phyloP scores from a whole-genome alignment of 2,888 invertebrate genomes.

The Dasypolia templi region DNA sequence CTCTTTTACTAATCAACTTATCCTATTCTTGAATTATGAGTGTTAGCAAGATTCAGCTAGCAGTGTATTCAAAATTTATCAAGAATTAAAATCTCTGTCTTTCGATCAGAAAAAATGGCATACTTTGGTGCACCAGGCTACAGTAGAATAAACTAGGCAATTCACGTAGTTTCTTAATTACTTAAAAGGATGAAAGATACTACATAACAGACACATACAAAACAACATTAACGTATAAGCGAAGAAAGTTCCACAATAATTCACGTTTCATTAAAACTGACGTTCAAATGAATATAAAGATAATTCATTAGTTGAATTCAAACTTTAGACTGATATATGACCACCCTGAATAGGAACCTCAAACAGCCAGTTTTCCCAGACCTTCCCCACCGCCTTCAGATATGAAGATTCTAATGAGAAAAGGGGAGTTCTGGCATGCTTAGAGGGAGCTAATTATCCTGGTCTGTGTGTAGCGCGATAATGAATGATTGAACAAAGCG shows the following conservation, averaged over 20 bases:
- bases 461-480: constrained; percentile 77
- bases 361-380: constrained; percentile 70
- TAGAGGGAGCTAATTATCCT: constrained; percentile 78
- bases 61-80: not conserved
- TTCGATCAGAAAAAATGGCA: not conserved
- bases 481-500: constrained; percentile 89
- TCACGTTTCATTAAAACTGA: constrained; percentile 84
- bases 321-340: constrained; percentile 86
- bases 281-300: constrained; percentile 82
- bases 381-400: constrained; percentile 66
- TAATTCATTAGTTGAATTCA: constrained; percentile 82
- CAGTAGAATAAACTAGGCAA: not conserved
- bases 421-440: constrained; percentile 77
- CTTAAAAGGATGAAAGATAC: not conserved
- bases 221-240: constrained; percentile 52
- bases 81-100: not conserved
- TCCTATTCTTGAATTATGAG: too few relatives aligned
- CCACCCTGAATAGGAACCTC: constrained; percentile 72
- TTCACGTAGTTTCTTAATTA: not conserved
- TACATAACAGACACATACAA: constrained; percentile 26
- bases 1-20: too few relatives aligned
- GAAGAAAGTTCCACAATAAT: constrained; percentile 76
- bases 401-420: constrained; percentile 74
- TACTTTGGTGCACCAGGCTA: not conserved
- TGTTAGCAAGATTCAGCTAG: not conserved